Conservation (phyloP, 2,797 vertebrate species). For the Myotis findleyi region DNA sequence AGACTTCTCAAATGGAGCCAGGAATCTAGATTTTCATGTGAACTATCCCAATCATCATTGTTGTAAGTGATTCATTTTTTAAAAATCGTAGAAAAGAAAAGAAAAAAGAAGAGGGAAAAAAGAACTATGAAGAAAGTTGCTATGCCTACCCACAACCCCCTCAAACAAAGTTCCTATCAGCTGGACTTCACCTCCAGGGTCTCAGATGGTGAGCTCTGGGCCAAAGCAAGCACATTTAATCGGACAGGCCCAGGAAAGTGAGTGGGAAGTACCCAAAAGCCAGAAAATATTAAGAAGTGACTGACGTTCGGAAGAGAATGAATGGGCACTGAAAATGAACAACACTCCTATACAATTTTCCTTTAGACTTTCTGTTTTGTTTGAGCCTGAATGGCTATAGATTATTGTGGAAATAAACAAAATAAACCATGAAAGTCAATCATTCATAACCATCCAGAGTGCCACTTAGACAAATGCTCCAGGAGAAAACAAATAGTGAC, state of each 20-base stretch:
- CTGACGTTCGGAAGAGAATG: neutral
- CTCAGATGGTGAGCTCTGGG: rapidly evolving
- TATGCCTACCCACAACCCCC: too few species aligned
- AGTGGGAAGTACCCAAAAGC: too few species aligned
- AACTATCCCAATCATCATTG: neutral
- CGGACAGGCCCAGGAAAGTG: rapidly evolving
- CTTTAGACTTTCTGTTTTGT: neutral
- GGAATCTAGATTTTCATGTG: neutral
- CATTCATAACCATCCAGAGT: slow-evolving; percentile 69
- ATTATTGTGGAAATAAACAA: slow-evolving; percentile 36
- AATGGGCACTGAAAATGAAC: neutral
- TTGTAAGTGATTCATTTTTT: neutral
- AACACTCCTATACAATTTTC: neutral
- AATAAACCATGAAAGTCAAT: slow-evolving; percentile 75
- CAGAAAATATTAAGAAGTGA: neutral
- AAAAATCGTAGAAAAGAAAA: neutral
- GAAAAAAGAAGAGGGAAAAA: too few species aligned
- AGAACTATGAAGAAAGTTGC: too few species aligned
- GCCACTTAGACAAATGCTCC: slow-evolving; percentile 62
- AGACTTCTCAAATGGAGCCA: neutral
- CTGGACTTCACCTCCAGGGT: rapidly evolving
- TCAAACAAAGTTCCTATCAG: neutral
- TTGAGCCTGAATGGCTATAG: neutral
- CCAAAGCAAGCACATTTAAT: neutral
- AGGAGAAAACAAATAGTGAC: slow-evolving; percentile 47